Evolutionary conservation across 2,888 invertebrate species (phyloP).

Genomic region (Portevinia maculata): DNA sequence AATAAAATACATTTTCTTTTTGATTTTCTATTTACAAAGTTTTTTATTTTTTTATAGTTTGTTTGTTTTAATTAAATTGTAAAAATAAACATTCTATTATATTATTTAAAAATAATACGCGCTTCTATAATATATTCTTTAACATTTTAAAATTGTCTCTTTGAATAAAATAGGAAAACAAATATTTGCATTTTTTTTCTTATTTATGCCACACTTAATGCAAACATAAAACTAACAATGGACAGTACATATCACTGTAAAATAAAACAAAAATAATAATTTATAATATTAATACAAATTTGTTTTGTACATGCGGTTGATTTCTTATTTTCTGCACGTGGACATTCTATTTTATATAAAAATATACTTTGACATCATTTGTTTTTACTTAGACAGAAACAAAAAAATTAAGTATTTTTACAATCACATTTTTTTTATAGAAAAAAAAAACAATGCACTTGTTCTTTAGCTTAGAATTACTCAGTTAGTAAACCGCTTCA

Average conservation of each 20-base stretch:
- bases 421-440: constrained; percentile 50
- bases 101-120: constrained; percentile 15
- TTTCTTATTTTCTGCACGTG: constrained; percentile 30
- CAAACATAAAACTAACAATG: neutral
- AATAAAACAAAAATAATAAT: constrained; percentile 15
- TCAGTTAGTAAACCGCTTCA: constrained; percentile 5
- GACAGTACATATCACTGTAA: constrained; percentile 18
- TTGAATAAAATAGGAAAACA: constrained; percentile 26
- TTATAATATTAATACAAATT: constrained; percentile 31
- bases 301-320: constrained; percentile 47
- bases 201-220: neutral
- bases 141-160: constrained; percentile 8
- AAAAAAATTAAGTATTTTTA: constrained; percentile 70
- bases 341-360: constrained; percentile 51
- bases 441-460: constrained; percentile 45
- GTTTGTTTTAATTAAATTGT: constrained; percentile 20
- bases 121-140: neutral
- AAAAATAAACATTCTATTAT: constrained; percentile 50
- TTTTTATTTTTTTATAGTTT: constrained; percentile 32
- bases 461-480: constrained; percentile 2
- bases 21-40: constrained; percentile 49
- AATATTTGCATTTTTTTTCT: constrained; percentile 9
- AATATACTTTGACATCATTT: constrained; percentile 36
- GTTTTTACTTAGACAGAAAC: constrained; percentile 49
- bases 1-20: neutral